Percentiles rank a stretch among this genome's conserved stretches.
Conservation (phyloP, 23 tunicate species). For the Oikopleura vanhoeffeni region DNA sequence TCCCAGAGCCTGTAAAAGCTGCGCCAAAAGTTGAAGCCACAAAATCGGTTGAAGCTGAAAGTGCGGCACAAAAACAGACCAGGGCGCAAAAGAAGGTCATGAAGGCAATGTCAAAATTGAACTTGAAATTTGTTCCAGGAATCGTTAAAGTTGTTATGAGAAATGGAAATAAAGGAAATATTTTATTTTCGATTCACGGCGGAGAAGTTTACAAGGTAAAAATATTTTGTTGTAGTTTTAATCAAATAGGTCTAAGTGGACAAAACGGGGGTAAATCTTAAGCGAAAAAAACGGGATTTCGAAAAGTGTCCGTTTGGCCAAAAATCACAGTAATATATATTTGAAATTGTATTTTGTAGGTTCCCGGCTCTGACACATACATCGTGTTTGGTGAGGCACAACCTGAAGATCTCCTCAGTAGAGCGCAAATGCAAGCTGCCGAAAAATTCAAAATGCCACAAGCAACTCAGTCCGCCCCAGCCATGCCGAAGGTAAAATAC, state of each 20-base stretch:
- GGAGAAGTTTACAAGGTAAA: constrained; percentile 13
- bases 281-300: no score
- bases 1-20: not conserved
- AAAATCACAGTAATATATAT: no score
- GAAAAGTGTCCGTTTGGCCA: no score
- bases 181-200: not conserved
- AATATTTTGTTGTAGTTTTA: no score
- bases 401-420: constrained; percentile 27
- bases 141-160: not conserved
- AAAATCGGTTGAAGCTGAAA: not conserved
- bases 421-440: constrained; percentile 86
- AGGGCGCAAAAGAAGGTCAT: constrained; percentile 11
- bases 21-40: not conserved
- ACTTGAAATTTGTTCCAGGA: not conserved
- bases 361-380: constrained; percentile 62
- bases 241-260: no score
- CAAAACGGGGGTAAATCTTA: no score
- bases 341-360: no score
- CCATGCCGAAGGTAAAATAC: constrained; percentile 43
- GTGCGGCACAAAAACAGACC: not conserved
- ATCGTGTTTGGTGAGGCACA: constrained; percentile 96
- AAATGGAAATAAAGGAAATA: not conserved
- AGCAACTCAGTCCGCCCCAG: constrained; percentile 46
- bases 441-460: constrained; percentile 64
- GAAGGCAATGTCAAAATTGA: constrained; percentile 2